These are phyloP conservation scores for Holothuria scabra DNA, from an alignment of 53 echinoderm and acorn worm species.

Conservation along the genomic window DNA sequence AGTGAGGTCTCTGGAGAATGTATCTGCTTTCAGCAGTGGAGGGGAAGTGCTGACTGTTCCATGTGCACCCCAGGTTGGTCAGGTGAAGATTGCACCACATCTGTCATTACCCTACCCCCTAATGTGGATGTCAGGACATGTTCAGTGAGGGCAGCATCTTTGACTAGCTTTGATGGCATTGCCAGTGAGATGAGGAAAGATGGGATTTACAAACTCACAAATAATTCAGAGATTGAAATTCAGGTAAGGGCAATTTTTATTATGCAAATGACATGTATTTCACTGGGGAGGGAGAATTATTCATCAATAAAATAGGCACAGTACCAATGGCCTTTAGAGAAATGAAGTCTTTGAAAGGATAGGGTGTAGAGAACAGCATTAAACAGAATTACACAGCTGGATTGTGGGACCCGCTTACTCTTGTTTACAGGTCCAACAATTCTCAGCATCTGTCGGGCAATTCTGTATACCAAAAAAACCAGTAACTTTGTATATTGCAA, in stretches of 20 bases:
- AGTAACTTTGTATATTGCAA: too few species aligned
- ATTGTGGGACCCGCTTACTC: too few species aligned
- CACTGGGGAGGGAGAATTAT: too few species aligned
- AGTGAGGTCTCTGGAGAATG: constrained; percentile 69
- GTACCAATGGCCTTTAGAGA: too few species aligned
- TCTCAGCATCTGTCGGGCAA: too few species aligned
- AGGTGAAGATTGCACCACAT: constrained; percentile 73
- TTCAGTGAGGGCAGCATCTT: constrained; percentile 55
- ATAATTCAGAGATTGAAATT: constrained; percentile 65
- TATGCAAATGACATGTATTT: too few species aligned
- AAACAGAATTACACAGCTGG: too few species aligned
- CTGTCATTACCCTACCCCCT: constrained; percentile 47
- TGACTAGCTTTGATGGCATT: constrained; percentile 65
- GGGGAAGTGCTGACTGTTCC: constrained; percentile 68
- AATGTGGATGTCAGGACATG: constrained; percentile 47
- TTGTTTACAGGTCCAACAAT: too few species aligned
- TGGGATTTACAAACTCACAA: constrained; percentile 59
- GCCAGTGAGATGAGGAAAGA: constrained; percentile 54
- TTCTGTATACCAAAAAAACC: too few species aligned
- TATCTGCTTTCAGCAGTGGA: constrained; percentile 69
- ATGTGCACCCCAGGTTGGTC: constrained; percentile 69
- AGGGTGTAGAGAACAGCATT: too few species aligned
- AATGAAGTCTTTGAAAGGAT: too few species aligned
- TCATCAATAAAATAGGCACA: too few species aligned
- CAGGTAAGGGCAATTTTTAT: constrained; percentile 49